Conservation (phyloP, 2,797 vertebrate species). For the Psittacula echo region DNA sequence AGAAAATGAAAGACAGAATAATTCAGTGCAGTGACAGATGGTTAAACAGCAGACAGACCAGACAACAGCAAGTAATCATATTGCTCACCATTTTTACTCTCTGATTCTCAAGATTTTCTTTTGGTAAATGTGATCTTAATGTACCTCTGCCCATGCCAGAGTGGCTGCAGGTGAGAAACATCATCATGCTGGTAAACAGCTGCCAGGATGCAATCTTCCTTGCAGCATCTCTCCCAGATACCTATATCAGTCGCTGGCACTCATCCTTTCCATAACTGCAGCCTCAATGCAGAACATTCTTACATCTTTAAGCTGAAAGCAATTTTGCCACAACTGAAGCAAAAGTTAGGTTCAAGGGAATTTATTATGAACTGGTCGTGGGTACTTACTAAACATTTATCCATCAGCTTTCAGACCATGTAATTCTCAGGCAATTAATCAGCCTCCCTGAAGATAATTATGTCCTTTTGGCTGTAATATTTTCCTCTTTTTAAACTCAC, state of each 20-base stretch:
- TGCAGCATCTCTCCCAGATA: neutral
- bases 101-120: neutral
- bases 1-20: neutral
- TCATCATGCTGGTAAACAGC: neutral
- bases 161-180: neutral
- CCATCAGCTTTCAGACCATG: neutral
- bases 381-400: neutral
- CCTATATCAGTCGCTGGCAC: accelerated
- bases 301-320: neutral
- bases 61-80: neutral
- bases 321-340: neutral
- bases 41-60: neutral
- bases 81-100: neutral
- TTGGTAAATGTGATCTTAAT: neutral
- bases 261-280: neutral
- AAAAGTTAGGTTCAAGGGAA: neutral
- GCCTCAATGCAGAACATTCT: neutral
- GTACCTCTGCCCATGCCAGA: neutral
- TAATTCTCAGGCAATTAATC: conserved; percentile 14
- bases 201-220: neutral
- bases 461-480: neutral
- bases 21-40: neutral
- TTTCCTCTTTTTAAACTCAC: conserved; percentile 19
- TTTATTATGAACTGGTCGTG: neutral
- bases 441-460: conserved; percentile 3